Base-by-base conservation (phyloP, 1,140 invertebrate genomes). In the Rhopalosiphum maidis region DNA sequence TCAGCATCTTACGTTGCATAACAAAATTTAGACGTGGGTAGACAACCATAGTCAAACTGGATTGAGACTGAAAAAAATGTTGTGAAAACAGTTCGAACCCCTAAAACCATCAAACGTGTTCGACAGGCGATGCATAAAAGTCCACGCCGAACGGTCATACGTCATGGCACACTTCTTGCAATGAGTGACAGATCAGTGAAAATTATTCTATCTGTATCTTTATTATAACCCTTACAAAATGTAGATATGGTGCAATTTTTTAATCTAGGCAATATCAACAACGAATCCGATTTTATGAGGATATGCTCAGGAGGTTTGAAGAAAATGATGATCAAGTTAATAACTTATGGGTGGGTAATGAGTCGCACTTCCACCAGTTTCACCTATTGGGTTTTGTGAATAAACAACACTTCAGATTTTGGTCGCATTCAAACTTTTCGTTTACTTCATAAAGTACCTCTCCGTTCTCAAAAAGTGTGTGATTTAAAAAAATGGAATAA, bases 311-410 rank as follows among this genome's bases (percentile, higher is more conserved):
- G 18, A 37, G 6, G 5, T 21, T 60, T 41, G 37, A 90, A 60
- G 25, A 90, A 37, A 55, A 90, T 90, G 60, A 95, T 23, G 68
- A 95, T 46, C 35, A 37, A 60, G 23, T 55, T 25, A 43, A 55
- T 11, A 90, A 90, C n/a, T 48, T 94, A 11, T 93, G 94, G 93
- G 55, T 94, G 18, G 94, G 94, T 77, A 94, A 94, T 93, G 94
- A 95, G 43, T 94, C 94, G 18, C 94, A 95, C 94, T 94, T 95
- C 94, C 94, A 94, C 15, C 94, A 95, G 94, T 94, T 95, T 94
- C 94, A 94, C 15, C 94, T 94, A 51, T 90, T 86, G 94, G 94
- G 94, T 60, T 94, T 94, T 87, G 94, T 95, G 54, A 95, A 95
- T 94, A 55, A 93, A 30, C 94, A 95, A 94, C 95, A 94, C 94